Base-by-base conservation (phyloP, 2,113 vertebrate species). In the Paralichthys olivaceus region DNA sequence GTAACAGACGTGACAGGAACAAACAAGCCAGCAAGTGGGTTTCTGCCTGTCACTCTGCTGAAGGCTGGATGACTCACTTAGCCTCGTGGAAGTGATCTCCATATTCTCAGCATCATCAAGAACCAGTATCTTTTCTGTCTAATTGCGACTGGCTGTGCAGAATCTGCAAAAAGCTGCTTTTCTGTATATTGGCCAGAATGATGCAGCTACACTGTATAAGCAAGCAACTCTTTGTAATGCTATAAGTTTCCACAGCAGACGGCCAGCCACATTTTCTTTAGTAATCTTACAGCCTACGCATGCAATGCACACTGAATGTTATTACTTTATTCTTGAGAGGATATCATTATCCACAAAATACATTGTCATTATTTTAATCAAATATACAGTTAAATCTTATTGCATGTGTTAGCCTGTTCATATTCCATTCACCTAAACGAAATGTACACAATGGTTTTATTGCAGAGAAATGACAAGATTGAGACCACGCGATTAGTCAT, bases 1-100 rank as follows among this genome's bases (percentile, higher is more conserved):
- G 72, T 88, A 87, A 84, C 80, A 85, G 76, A 86, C 87, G 75
- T 86, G 84, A 90, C 77, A 84, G 75, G 60, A 90, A 88, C 84
- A 90, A 92, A 90, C 66, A 83, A 85, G 84, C 62, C 56, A 67
- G 80, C 74, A 76, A 2, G 66, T 58, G 56, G 71, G 9, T 67
- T 79, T 63, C 62, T 67, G 73, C 25, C 70, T 79, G 74, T 74
- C 79, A 86, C 72, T 77, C 26, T 79, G 69, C 37, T 80, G 69
- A 87, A 57, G 51, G 69, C 71, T 79, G 77, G 56, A 79, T 83
- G 85, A 89, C 75, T 89, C 74, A 81, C 51, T 75, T 54, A 76
- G 64, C 65, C 37, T 0, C 17, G 72, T 81, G 70, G 68, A 84
- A 77, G 72, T 77, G 63, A 79, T 83, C 66, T 83, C 55, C 78